phyloP scores from a whole-genome alignment of 2,888 invertebrate species.

The Polia nebulosa region DNA sequence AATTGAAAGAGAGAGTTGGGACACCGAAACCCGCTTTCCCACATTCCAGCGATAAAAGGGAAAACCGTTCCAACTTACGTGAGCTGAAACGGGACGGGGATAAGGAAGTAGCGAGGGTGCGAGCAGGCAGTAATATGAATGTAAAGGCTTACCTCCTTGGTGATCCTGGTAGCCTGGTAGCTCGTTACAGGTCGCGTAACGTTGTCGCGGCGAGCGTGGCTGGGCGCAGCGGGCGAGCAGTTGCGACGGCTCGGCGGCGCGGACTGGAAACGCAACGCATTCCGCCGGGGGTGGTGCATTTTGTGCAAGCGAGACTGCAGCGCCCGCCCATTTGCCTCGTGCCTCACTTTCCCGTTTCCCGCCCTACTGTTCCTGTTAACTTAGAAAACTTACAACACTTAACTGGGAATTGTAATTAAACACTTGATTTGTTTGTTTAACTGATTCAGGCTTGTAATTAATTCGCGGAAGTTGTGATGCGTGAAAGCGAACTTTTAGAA shows the following conservation, averaged over 20 bases:
- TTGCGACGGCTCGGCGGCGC: constrained; percentile 82
- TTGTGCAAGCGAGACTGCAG: constrained; percentile 90
- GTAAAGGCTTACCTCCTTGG: constrained; percentile 87
- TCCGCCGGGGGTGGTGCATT: constrained; percentile 88
- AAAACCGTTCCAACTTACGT: constrained; percentile 84
- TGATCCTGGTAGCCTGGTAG: constrained; percentile 86
- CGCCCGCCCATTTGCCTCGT: constrained; percentile 88
- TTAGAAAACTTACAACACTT: constrained; percentile 77
- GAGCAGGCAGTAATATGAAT: constrained; percentile 79
- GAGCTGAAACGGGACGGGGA: constrained; percentile 75
- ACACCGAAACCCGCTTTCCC: constrained; percentile 88
- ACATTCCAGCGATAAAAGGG: constrained; percentile 90
- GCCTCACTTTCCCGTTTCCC: constrained; percentile 91
- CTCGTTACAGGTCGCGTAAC: constrained; percentile 89
- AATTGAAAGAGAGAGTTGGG: constrained; percentile 89
- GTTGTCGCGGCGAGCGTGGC: constrained; percentile 71
- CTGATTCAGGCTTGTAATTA: constrained; percentile 45
- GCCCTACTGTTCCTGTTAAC: constrained; percentile 85
- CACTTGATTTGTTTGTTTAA: constrained; percentile 65
- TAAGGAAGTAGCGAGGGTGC: constrained; percentile 72
- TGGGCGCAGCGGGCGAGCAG: constrained; percentile 82
- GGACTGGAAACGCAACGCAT: constrained; percentile 85
- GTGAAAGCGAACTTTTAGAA: constrained; percentile 28
- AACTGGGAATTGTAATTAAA: constrained; percentile 66
- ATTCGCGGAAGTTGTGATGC: constrained; percentile 16